phyloP scores from a whole-genome alignment of 2,888 invertebrate genomes.

The Silvanus unidentatus region DNA sequence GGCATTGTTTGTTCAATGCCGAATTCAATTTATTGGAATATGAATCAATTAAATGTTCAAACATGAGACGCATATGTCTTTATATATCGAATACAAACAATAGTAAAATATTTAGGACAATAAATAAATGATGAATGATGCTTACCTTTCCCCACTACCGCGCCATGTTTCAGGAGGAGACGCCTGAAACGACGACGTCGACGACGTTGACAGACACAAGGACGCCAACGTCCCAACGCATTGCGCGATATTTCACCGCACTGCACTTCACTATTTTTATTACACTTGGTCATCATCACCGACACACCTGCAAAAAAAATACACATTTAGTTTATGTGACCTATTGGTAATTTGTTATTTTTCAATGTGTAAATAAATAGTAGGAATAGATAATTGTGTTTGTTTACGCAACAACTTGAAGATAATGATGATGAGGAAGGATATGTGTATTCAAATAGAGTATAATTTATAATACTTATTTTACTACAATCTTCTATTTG shows the following conservation, averaged over 20 bases:
- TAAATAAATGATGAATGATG: conserved; percentile 32
- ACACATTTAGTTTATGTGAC: conserved; percentile 19
- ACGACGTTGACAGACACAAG: conserved; percentile 36
- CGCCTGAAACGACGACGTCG: conserved; percentile 30
- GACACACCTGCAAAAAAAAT: conserved; percentile 28
- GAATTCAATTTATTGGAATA: no score
- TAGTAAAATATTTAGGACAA: conserved; percentile 4
- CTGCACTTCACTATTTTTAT: conserved; percentile 20
- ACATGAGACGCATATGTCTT: no score
- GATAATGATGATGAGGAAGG: no score
- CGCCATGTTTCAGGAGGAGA: conserved; percentile 18
- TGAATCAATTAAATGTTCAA: no score
- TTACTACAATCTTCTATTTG: no score
- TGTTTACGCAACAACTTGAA: no score
- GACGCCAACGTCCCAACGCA: conserved; percentile 37
- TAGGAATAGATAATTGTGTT: no score
- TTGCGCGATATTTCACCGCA: conserved; percentile 33
- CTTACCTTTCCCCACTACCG: conserved; percentile 32
- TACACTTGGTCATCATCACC: conserved; percentile 19
- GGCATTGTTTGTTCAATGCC: no score
- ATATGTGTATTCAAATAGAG: no score
- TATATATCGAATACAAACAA: no score
- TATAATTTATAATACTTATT: no score
- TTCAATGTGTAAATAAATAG: conserved; percentile 6
- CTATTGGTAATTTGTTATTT: conserved; percentile 9